Evolutionary conservation across 2,797 vertebrate species (phyloP), one percentile per base, ranked within the genome.

Genomic region (Notamacropus eugenii): DNA sequence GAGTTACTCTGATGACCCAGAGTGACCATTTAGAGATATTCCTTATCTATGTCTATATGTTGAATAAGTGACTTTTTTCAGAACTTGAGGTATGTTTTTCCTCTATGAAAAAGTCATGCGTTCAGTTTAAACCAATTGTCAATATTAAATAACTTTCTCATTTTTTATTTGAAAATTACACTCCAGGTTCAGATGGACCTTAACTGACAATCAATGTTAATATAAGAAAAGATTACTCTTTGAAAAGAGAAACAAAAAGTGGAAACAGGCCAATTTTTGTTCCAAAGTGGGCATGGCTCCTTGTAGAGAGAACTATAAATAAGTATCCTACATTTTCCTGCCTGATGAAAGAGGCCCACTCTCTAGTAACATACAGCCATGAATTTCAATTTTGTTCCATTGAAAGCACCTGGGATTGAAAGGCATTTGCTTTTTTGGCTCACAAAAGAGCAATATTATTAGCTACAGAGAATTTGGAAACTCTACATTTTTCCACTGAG

Each of bases 321-420:
- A 97, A 96, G 92, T 55, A 92, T 9, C 55, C 91, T 95, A 94
- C 74, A 95, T 92, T 96, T 98, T 97, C 91, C 95, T 31, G 10
- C 58, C 97, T 87, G 54, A 95, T 96, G 91, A 97, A 95, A 98
- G 97, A 97, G 95, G 57, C 92, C 13, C 40, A 95, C 93, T 97
- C 87, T 97, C 97, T 67, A 55, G 91, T 92, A 92, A 94, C 96
- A 96, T n/a, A 31, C 74, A 96, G 96, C 93, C 97, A 94, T 96
- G 98, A 98, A 98, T 98, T 94, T 94, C 97, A 98, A 98, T 97
- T 97, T 95, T 94, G 96, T 95, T 95, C 97, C 95, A 87, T 95
- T 97, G 97, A 98, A 97, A 97, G 96, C 97, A 97, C 97, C 98
- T 98, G 97, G 98, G 58, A 97, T 91, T 97, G 96, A 98, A 96